These are phyloP conservation scores for Chamaea fasciata DNA, from an alignment of 2,113 vertebrate species.

Conservation along the genomic window DNA sequence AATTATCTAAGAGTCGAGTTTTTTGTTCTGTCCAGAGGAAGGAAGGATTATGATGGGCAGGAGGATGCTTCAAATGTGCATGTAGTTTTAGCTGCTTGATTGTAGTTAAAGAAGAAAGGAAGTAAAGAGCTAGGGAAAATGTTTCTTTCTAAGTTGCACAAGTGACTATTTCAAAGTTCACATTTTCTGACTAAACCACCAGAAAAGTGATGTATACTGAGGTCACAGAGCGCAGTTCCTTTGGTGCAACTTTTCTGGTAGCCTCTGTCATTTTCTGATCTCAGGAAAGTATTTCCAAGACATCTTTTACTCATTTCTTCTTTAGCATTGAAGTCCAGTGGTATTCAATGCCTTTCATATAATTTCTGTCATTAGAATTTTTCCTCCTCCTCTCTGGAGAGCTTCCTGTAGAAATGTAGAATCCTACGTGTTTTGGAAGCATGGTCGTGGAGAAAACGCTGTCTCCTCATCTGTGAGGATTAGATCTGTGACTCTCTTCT, in stretches of 20 bases:
- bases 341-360: not conserved
- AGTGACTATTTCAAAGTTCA: not conserved
- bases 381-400: not conserved
- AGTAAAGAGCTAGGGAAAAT: not conserved
- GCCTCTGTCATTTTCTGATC: not conserved
- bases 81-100: not conserved
- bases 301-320: not conserved
- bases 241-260: not conserved
- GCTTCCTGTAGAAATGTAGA: not conserved
- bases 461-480: not conserved
- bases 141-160: not conserved
- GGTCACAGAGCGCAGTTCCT: not conserved
- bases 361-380: not conserved
- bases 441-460: fast-evolving
- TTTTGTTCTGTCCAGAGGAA: not conserved
- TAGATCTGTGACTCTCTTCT: not conserved
- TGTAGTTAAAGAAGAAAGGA: not conserved
- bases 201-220: not conserved
- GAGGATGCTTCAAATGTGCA: not conserved
- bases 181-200: not conserved
- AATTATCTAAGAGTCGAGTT: not conserved
- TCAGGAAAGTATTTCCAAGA: not conserved
- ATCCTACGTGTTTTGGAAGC: not conserved
- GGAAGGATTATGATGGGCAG: not conserved
- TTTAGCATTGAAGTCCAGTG: not conserved